Percentiles rank a stretch among this genome's conserved stretches.
Conservation (phyloP, 1,140 invertebrate species). For the Triops longicaudatus region DNA sequence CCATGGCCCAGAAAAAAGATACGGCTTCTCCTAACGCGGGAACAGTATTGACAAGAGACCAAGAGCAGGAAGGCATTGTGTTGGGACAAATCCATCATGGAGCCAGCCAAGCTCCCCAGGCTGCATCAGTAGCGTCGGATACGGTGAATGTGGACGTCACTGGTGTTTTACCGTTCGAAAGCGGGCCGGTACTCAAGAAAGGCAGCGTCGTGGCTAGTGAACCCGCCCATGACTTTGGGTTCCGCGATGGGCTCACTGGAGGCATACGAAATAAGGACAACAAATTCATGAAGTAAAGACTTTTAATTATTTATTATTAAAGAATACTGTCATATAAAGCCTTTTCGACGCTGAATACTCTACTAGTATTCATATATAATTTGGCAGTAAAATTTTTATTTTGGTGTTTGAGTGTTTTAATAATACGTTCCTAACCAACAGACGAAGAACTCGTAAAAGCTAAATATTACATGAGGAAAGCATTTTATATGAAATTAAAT, state of each 20-base stretch:
- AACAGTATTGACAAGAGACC: neutral
- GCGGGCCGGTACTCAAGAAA: neutral
- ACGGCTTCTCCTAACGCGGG: neutral
- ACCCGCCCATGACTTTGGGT: neutral
- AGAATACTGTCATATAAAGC: no score
- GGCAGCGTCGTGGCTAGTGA: neutral
- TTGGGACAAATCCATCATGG: neutral
- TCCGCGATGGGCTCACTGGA: neutral
- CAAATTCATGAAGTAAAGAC: slow-evolving; percentile 12
- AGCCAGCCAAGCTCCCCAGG: neutral
- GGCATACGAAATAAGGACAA: neutral
- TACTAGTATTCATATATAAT: no score
- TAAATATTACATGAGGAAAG: neutral
- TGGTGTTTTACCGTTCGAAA: slow-evolving; percentile 21
- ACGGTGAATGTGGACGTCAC: slow-evolving; percentile 18
- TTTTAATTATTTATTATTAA: no score
- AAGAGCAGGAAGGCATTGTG: neutral
- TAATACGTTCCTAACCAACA: no score
- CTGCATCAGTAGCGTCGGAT: neutral
- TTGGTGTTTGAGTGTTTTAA: no score
- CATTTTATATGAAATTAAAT: neutral
- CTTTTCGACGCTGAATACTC: no score
- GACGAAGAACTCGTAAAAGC: no score
- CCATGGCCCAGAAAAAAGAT: neutral
- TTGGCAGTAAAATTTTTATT: no score